phyloP scores from a whole-genome alignment of 2,113 vertebrate genomes.

The Mastomys natalensis region DNA sequence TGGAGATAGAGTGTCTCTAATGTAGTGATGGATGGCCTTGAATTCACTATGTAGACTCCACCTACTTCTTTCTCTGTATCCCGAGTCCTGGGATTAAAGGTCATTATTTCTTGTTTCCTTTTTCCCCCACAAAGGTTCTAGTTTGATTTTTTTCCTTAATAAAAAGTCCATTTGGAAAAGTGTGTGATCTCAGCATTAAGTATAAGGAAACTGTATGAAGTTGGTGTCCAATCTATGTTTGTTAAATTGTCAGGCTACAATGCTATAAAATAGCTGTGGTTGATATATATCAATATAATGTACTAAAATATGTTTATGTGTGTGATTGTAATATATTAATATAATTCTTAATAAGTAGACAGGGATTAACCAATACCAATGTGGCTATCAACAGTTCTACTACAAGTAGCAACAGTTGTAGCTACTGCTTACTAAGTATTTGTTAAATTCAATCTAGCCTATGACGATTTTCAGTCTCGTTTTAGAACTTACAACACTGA shows the following conservation, averaged over 20 bases:
- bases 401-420: neutral
- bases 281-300: neutral
- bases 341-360: neutral
- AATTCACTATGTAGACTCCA: neutral
- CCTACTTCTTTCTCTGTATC: neutral
- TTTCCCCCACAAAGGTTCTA: neutral
- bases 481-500: neutral
- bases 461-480: neutral
- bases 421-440: neutral
- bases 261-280: neutral
- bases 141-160: neutral
- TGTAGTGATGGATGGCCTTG: neutral
- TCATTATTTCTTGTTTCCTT: neutral
- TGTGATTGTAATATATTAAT: neutral
- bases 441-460: neutral
- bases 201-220: neutral
- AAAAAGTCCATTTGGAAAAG: neutral
- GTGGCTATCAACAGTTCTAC: neutral
- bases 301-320: neutral
- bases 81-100: neutral
- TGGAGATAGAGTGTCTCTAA: neutral
- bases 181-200: neutral
- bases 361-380: neutral
- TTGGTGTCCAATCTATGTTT: neutral
- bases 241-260: neutral